Evolutionary conservation across 2,888 invertebrate genomes (phyloP), one percentile per base, ranked within the genome.

Genomic region (Mythimna vitellina): DNA sequence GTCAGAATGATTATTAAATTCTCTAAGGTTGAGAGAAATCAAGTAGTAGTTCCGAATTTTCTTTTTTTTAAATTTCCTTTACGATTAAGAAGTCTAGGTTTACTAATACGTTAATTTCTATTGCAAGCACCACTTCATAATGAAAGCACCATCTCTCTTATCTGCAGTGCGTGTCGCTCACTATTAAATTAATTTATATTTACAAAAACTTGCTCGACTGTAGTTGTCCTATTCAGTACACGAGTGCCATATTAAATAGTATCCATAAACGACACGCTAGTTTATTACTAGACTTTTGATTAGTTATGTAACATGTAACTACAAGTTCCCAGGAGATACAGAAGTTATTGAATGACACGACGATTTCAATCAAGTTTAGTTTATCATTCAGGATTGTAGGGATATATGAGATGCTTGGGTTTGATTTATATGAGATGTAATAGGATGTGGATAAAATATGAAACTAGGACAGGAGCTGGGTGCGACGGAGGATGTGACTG

Each of bases 101-200:
- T 25, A 25, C 14, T n/a, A 46, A 32, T 22, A 32, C 20, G 22
- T 5, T 42, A 0, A 17, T 22, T 74, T 56, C 20, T 49, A 49
- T 42, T 58, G 25, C 53, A 32, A 78, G 49, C 65, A 62, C 14
- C 20, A 32, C 53, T 49, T 57, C 3, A 17, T 29, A 54, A 66
- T 49, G 25, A 51, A 66, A 64, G 29, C 62, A 29, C 54, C 54
- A 56, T 42, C 10, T 49, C 7, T 53, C 70, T 64, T 57, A 61
- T 70, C 54, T 65, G n/a, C 25, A 32, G 14, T 67, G 65, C 64
- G 35, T 51, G 60, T 64, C 32, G 46, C 22, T 0, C 29, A 56
- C 49, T 35, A 78, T 67, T 64, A 58, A 65, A 69, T 74, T 71
- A 60, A 61, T 70, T 67, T 81, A 67, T 73, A 77, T 62, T 61